These are phyloP conservation scores for Heliconius ethilla DNA, from an alignment of 2,888 invertebrate genomes.

Conservation along the genomic window DNA sequence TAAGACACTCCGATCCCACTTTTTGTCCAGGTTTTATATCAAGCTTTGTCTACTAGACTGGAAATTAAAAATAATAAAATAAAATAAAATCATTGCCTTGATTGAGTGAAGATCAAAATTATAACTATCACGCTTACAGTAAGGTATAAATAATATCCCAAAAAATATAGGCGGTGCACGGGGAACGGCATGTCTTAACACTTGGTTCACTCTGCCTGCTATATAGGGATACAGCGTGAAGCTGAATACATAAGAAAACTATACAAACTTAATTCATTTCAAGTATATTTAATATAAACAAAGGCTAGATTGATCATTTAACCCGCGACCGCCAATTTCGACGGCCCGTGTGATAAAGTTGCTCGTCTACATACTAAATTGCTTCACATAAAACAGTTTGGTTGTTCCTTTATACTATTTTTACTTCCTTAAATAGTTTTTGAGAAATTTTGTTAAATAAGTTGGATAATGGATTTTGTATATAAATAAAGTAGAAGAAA, in stretches of 20 bases:
- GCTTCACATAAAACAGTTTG: slow-evolving; percentile 3
- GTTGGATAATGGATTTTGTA: too few relatives aligned
- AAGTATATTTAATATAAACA: not conserved
- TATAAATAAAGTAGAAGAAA: too few relatives aligned
- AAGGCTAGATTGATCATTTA: not conserved
- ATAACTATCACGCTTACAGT: not conserved
- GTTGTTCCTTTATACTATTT: not conserved
- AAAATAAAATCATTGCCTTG: not conserved
- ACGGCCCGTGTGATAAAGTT: not conserved
- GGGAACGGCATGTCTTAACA: not conserved
- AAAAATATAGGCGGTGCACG: too few relatives aligned
- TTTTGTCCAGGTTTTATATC: not conserved
- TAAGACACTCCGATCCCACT: not conserved
- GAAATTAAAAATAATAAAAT: not conserved
- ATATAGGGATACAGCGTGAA: too few relatives aligned
- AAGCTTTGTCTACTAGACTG: not conserved
- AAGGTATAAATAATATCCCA: too few relatives aligned
- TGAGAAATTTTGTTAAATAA: too few relatives aligned
- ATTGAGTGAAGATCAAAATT: not conserved
- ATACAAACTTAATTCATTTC: not conserved
- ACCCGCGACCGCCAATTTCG: slow-evolving; percentile 4
- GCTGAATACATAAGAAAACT: not conserved
- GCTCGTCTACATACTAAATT: slow-evolving; percentile 8
- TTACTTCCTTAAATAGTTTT: not conserved
- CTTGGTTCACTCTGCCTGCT: not conserved